phyloP scores from a whole-genome alignment of 1,140 invertebrate genomes.

The Achatina immaculata region DNA sequence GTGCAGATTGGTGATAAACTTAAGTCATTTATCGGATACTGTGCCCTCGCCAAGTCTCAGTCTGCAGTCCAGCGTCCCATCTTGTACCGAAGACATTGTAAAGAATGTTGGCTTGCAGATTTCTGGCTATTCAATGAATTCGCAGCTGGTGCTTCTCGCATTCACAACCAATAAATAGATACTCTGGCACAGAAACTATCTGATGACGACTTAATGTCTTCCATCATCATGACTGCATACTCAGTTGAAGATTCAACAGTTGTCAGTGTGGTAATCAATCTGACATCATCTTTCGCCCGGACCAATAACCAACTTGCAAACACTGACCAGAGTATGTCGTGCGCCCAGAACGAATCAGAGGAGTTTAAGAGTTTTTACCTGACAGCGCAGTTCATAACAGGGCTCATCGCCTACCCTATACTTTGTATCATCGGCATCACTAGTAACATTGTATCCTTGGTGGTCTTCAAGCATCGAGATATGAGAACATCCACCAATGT shows the following conservation, averaged over 20 bases:
- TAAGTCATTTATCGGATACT: too few species aligned
- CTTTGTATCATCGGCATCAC: conserved; percentile 80
- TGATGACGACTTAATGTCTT: too few species aligned
- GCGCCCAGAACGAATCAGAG: conserved; percentile 13
- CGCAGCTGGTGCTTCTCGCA: too few species aligned
- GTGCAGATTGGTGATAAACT: too few species aligned
- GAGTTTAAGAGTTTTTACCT: conserved; percentile 59
- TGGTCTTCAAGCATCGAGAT: conserved; percentile 80
- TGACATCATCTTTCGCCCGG: not conserved
- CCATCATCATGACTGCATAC: too few species aligned
- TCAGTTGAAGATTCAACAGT: not conserved
- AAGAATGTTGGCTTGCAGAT: too few species aligned
- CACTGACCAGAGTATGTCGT: not conserved
- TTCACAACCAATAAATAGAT: too few species aligned
- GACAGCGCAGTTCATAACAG: conserved; percentile 66
- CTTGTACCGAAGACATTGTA: too few species aligned
- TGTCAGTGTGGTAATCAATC: not conserved
- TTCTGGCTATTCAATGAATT: too few species aligned
- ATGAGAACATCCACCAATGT: conserved; percentile 83
- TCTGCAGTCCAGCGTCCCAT: too few species aligned
- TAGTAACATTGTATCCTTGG: conserved; percentile 81
- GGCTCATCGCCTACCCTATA: conserved; percentile 78
- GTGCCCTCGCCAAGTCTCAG: too few species aligned
- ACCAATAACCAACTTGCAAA: not conserved
- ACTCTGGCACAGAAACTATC: too few species aligned